These are phyloP conservation scores for Brotogeris chrysoptera DNA, from an alignment of 2,797 vertebrate genomes.

Conservation along the genomic window DNA sequence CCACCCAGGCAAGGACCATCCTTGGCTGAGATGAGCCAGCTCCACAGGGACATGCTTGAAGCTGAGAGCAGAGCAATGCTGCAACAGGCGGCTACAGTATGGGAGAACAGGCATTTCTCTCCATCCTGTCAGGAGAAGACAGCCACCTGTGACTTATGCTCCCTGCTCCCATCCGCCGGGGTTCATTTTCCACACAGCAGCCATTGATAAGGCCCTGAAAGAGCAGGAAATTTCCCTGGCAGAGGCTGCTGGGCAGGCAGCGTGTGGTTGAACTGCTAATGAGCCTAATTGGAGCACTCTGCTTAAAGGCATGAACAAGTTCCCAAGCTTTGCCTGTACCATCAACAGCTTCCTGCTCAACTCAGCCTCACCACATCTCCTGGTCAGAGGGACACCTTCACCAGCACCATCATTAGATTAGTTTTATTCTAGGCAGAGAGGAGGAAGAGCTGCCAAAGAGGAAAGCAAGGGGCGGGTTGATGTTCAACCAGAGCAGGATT, in stretches of 20 bases:
- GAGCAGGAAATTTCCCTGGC: conserved; percentile 21
- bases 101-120: not conserved
- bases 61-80: not conserved
- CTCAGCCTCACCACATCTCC: not conserved
- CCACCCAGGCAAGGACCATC: not conserved
- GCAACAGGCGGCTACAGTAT: not conserved
- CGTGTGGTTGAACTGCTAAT: not conserved
- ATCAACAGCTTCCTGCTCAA: not conserved
- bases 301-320: not conserved
- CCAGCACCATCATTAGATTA: not conserved
- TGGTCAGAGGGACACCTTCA: not conserved
- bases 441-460: not conserved
- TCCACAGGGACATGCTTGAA: not conserved
- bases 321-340: not conserved
- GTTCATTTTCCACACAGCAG: not conserved
- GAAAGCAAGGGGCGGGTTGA: not conserved
- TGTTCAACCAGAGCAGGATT: not conserved
- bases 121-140: not conserved
- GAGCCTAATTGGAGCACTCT: not conserved
- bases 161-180: not conserved
- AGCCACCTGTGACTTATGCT: not conserved
- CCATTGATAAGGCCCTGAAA: conserved; percentile 7
- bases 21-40: not conserved
- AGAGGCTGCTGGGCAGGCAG: not conserved
- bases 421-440: not conserved